Conservation (phyloP, 1,140 invertebrate species). For the Triops longicaudatus region DNA sequence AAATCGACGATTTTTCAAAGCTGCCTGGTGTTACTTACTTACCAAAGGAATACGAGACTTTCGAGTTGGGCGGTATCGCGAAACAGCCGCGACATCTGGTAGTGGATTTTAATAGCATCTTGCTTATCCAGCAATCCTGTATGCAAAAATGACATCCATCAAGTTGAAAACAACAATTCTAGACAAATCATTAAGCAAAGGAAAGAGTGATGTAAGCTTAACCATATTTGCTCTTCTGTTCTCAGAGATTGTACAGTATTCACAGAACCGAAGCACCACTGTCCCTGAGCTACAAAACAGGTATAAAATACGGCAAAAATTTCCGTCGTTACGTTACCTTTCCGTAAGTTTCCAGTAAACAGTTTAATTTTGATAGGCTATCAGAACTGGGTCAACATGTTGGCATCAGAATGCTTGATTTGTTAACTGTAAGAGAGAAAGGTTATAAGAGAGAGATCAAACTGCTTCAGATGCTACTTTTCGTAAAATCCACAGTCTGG, state of each 20-base stretch:
- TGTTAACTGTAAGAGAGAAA: slow-evolving; percentile 86
- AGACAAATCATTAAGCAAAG: slow-evolving; percentile 84
- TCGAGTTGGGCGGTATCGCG: too few species aligned
- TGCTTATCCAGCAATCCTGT: too few species aligned
- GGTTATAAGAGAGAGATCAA: slow-evolving; percentile 93
- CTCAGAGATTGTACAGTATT: slow-evolving; percentile 96
- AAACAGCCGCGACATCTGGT: too few species aligned
- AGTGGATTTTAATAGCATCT: too few species aligned
- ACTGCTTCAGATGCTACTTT: slow-evolving; percentile 85
- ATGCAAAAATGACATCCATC: slow-evolving; percentile 20
- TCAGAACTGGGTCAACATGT: slow-evolving; percentile 91
- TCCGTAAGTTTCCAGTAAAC: slow-evolving; percentile 20
- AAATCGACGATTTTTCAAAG: too few species aligned
- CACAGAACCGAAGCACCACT: slow-evolving; percentile 89
- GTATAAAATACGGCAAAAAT: slow-evolving; percentile 44
- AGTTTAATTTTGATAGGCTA: slow-evolving; percentile 50
- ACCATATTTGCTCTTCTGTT: slow-evolving; percentile 92
- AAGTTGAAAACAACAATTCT: slow-evolving; percentile 64
- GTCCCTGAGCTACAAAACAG: slow-evolving; percentile 90
- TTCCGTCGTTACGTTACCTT: background rate
- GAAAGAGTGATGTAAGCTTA: slow-evolving; percentile 82
- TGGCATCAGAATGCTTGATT: slow-evolving; percentile 82
- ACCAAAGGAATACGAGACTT: too few species aligned
- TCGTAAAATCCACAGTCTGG: slow-evolving; percentile 95
- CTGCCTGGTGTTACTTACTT: too few species aligned